Evolutionary conservation across 1,140 invertebrate genomes (phyloP).

Genomic region (Colletes latitarsis): DNA sequence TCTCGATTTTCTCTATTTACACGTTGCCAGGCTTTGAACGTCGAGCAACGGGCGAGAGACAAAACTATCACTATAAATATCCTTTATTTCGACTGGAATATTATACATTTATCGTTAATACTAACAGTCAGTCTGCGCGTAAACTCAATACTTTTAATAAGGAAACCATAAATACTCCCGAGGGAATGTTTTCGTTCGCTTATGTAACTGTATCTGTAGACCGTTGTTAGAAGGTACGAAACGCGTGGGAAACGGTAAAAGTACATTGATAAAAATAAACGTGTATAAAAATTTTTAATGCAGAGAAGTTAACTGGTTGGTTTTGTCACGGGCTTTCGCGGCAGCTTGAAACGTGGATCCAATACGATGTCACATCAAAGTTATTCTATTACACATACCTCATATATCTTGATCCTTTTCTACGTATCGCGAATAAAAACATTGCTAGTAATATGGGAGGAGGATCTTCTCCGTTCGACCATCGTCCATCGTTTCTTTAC

Average conservation of each 20-base stretch:
- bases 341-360: not conserved
- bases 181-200: not conserved
- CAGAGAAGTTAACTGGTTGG: not conserved
- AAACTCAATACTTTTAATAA: not conserved
- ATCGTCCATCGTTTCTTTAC: too few species aligned
- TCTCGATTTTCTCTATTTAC: too few species aligned
- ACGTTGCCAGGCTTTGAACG: too few species aligned
- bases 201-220: not conserved
- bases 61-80: not conserved
- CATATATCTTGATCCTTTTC: not conserved
- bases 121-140: not conserved
- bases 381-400: too few species aligned
- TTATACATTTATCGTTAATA: not conserved
- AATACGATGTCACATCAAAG: not conserved
- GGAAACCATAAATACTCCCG: not conserved
- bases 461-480: too few species aligned
- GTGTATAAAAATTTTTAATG: not conserved
- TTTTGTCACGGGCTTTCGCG: slow-evolving; percentile 8
- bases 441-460: too few species aligned
- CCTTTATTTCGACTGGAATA: slow-evolving; percentile 7
- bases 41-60: not conserved
- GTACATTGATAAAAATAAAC: not conserved
- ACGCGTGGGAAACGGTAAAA: not conserved
- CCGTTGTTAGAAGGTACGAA: not conserved
- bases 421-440: too few species aligned